phyloP scores from a whole-genome alignment of 2,113 vertebrate genomes.

The Centropristis striata region DNA sequence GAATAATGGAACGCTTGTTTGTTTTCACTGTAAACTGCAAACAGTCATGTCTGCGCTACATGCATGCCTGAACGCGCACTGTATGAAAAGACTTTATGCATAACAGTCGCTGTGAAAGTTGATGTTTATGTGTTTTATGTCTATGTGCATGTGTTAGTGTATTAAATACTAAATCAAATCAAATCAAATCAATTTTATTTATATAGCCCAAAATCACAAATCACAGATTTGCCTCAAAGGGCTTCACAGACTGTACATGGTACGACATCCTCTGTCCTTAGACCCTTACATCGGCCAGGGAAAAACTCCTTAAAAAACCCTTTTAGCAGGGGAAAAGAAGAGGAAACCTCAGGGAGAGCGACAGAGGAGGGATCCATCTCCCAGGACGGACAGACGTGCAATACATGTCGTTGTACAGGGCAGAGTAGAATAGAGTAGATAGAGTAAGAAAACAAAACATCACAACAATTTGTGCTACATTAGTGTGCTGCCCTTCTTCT shows the following conservation, averaged over 20 bases:
- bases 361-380: no score
- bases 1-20: conserved; percentile 73
- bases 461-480: neutral
- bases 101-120: conserved; percentile 45
- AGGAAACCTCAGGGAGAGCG: no score
- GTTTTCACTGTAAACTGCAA: conserved; percentile 63
- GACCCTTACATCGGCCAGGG: no score
- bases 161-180: neutral
- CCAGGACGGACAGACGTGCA: no score
- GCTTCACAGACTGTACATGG: no score
- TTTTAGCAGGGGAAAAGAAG: no score
- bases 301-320: no score
- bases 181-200: neutral
- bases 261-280: no score
- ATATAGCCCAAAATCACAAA: no score
- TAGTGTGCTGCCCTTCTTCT: neutral
- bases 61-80: neutral
- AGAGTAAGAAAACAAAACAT: neutral
- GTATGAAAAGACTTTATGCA: conserved; percentile 35
- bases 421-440: no score
- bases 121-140: conserved; percentile 15
- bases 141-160: neutral
- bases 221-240: no score
- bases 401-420: no score
- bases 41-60: conserved; percentile 41